These are phyloP conservation scores for Paratrypauchen microcephalus DNA, from an alignment of 2,797 vertebrate genomes.

Conservation along the genomic window DNA sequence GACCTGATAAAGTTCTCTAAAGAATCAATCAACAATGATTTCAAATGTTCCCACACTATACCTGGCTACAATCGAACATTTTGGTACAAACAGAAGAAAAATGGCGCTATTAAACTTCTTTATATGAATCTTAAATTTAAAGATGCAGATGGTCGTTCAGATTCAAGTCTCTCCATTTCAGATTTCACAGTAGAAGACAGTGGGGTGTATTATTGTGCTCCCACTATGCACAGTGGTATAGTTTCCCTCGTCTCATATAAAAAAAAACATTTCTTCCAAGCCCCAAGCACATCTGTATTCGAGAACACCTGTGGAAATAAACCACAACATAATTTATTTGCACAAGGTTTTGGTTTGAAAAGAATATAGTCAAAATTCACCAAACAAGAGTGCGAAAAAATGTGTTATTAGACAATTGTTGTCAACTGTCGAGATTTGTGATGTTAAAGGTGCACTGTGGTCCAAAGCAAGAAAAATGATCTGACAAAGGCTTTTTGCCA, in stretches of 20 bases:
- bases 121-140: background rate
- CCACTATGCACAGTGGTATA: constrained; percentile 44
- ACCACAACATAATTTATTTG: background rate
- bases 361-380: too few relatives aligned
- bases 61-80: constrained; percentile 4
- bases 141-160: constrained; percentile 11
- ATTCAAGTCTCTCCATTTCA: constrained; percentile 28
- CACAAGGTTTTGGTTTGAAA: too few relatives aligned
- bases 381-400: too few relatives aligned
- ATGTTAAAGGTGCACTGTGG: too few relatives aligned
- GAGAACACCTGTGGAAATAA: constrained; percentile 30
- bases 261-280: constrained; percentile 28
- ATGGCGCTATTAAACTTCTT: constrained; percentile 17
- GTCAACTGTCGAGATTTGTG: too few relatives aligned
- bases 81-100: constrained; percentile 41
- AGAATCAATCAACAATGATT: constrained; percentile 19
- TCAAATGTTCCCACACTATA: constrained; percentile 8
- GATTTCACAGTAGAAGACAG: constrained; percentile 28
- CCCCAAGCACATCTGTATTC: background rate
- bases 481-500: too few relatives aligned
- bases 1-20: constrained; percentile 12
- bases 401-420: too few relatives aligned
- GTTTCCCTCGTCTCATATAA: constrained; percentile 15
- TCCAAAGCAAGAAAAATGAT: too few relatives aligned
- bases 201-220: constrained; percentile 56